phyloP scores from a whole-genome alignment of 2,888 invertebrate genomes.

The Achlya flavicornis region DNA sequence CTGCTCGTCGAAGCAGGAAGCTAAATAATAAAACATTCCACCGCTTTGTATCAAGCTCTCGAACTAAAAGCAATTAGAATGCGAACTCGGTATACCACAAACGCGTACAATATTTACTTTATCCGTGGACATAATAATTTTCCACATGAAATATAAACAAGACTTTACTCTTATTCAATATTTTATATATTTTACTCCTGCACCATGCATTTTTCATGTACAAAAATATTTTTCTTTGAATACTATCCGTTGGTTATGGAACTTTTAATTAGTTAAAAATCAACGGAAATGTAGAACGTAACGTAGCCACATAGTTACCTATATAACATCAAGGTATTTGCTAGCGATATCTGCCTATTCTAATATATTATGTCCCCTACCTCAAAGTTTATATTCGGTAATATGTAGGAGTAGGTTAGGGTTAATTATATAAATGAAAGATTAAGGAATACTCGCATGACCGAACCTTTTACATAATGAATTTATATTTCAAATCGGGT shows the following conservation, averaged over 20 bases:
- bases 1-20: neutral
- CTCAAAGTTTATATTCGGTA: too few species aligned
- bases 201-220: too few species aligned
- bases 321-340: too few species aligned
- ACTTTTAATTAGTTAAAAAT: too few species aligned
- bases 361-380: too few species aligned
- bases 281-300: too few species aligned
- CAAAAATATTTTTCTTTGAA: too few species aligned
- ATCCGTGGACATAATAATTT: neutral
- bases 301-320: too few species aligned
- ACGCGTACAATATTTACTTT: neutral
- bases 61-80: neutral
- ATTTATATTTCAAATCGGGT: neutral
- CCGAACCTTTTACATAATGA: neutral
- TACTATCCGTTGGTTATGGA: too few species aligned
- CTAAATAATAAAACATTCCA: neutral
- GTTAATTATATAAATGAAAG: neutral
- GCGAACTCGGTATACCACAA: neutral
- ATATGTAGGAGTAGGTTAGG: neutral
- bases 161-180: too few species aligned
- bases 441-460: conserved; percentile 1
- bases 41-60: neutral
- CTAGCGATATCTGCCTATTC: too few species aligned
- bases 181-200: too few species aligned
- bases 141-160: neutral